These are phyloP conservation scores for Pseudomyrmex gracilis DNA, from an alignment of 1,140 invertebrate species.

Conservation along the genomic window DNA sequence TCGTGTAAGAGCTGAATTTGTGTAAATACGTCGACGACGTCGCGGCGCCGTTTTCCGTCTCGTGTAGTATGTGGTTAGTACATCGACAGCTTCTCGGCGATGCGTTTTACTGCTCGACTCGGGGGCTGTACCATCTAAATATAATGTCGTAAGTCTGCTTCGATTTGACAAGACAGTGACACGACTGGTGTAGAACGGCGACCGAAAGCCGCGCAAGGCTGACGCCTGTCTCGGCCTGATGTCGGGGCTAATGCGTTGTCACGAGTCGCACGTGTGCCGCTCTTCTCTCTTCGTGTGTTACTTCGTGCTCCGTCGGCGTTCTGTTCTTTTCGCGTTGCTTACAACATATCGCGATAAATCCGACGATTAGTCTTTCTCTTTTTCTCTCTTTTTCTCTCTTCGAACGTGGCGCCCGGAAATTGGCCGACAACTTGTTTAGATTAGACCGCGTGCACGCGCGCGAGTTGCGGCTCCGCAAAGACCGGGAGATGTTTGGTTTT, in stretches of 20 bases:
- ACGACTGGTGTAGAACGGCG: constrained; percentile 54
- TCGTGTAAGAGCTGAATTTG: not conserved
- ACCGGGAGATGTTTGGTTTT: constrained; percentile 1
- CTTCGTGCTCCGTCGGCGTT: not conserved
- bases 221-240: constrained; percentile 68
- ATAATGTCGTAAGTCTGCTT: constrained; percentile 72
- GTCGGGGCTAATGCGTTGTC: constrained; percentile 78
- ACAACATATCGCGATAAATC: constrained; percentile 46
- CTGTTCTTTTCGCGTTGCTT: constrained; percentile 23
- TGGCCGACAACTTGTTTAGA: constrained; percentile 45
- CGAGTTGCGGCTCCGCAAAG: constrained; percentile 21
- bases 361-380: constrained; percentile 52
- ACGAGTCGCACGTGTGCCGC: constrained; percentile 70
- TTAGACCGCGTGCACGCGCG: not conserved
- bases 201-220: constrained; percentile 58
- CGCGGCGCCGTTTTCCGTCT: constrained; percentile 18
- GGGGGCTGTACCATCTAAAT: constrained; percentile 73
- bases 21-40: constrained; percentile 24
- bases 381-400: too few species aligned
- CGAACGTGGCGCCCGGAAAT: constrained; percentile 44
- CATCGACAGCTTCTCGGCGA: constrained; percentile 62
- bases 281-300: constrained; percentile 18
- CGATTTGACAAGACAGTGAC: constrained; percentile 75
- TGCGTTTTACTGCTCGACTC: constrained; percentile 14
- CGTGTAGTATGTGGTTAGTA: not conserved